Conservation (phyloP, 1,140 invertebrate genomes). For the Scaptodrosophila lebanonensis region DNA sequence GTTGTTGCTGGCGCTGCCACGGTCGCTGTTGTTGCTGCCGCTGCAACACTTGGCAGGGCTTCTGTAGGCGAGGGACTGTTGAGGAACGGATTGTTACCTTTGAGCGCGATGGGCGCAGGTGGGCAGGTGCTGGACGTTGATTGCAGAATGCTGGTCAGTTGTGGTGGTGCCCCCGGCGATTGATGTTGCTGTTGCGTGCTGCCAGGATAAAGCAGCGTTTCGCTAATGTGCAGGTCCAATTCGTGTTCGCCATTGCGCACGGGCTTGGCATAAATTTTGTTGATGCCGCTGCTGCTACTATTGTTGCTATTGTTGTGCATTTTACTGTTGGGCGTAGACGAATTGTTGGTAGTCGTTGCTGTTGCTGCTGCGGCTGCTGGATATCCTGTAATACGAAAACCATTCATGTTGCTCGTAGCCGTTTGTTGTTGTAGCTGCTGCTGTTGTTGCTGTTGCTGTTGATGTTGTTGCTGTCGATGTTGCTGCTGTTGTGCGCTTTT, state of each 20-base stretch:
- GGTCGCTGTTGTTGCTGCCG: not conserved
- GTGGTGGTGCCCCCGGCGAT: conserved; percentile 59
- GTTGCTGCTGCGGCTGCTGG: conserved; percentile 52
- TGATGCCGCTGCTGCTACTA: not conserved
- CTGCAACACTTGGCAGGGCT: conserved; percentile 9
- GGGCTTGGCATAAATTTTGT: conserved; percentile 43
- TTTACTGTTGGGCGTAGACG: conserved; percentile 32
- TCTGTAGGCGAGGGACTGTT: conserved; percentile 72
- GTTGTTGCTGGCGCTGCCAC: conserved; percentile 12
- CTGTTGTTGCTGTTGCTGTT: conserved; percentile 25
- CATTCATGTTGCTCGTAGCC: conserved; percentile 54
- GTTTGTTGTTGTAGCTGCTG: conserved; percentile 17
- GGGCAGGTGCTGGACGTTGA: conserved; percentile 46
- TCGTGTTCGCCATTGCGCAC: conserved; percentile 41
- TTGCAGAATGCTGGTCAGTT: conserved; percentile 59
- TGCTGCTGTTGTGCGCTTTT: conserved; percentile 47
- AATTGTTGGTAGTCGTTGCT: no score
- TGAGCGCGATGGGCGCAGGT: conserved; percentile 59
- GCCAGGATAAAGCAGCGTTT: conserved; percentile 58
- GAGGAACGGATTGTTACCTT: conserved; percentile 71
- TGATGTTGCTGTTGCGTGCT: conserved; percentile 48
- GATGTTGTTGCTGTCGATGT: conserved; percentile 21
- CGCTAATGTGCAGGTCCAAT: conserved; percentile 65
- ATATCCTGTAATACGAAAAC: conserved; percentile 71
- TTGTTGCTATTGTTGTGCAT: conserved; percentile 15